phyloP scores from a whole-genome alignment of 1,140 invertebrate genomes.

The Magallana angulata region DNA sequence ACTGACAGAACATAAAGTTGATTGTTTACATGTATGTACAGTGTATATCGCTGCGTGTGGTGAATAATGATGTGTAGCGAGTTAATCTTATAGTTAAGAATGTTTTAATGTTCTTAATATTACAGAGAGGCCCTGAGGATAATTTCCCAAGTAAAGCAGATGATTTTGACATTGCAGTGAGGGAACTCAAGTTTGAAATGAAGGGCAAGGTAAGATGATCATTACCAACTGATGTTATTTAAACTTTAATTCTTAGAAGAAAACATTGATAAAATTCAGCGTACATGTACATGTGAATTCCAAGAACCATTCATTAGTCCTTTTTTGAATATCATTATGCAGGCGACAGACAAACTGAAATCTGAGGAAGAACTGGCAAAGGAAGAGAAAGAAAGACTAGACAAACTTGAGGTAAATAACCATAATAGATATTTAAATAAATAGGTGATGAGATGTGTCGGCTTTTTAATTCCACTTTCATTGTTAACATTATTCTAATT shows the following conservation, averaged over 20 bases:
- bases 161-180: constrained; percentile 91
- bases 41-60: too few species aligned
- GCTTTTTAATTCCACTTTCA: not conserved
- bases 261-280: too few species aligned
- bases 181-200: constrained; percentile 90
- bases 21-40: too few species aligned
- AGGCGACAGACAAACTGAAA: constrained; percentile 89
- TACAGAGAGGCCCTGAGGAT: not conserved
- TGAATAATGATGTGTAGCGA: too few species aligned
- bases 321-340: not conserved
- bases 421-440: not conserved
- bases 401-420: constrained; percentile 85
- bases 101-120: not conserved
- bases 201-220: constrained; percentile 83
- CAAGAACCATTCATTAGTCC: too few species aligned
- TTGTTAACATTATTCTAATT: constrained; percentile 5
- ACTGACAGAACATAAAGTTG: too few species aligned
- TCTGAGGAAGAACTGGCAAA: constrained; percentile 89
- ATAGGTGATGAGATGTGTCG: not conserved
- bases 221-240: too few species aligned
- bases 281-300: too few species aligned
- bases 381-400: constrained; percentile 89
- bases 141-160: constrained; percentile 80
- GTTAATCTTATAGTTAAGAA: not conserved
- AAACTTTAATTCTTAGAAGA: too few species aligned